These are phyloP conservation scores for Periplaneta americana DNA, from an alignment of 1,140 invertebrate genomes.

Conservation along the genomic window DNA sequence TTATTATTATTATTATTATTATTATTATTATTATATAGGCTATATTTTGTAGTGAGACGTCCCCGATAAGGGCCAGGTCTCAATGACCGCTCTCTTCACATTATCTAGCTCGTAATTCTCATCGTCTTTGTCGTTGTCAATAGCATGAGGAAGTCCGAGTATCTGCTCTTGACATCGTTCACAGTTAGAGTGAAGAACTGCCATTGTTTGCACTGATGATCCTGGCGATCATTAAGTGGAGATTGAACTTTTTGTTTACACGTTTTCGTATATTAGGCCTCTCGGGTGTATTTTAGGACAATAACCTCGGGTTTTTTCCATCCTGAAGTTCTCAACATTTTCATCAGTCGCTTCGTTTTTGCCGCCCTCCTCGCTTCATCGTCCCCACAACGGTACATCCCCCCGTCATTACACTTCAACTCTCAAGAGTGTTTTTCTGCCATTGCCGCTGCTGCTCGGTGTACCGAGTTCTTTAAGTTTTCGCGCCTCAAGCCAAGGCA, in stretches of 20 bases:
- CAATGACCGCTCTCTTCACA: too few relatives aligned
- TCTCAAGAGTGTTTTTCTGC: not conserved
- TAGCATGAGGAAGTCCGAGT: too few relatives aligned
- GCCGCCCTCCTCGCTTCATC: not conserved
- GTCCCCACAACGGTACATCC: not conserved
- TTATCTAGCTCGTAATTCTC: too few relatives aligned
- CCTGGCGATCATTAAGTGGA: not conserved
- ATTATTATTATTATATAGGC: too few relatives aligned
- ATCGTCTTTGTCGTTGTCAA: too few relatives aligned
- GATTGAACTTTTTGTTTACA: not conserved
- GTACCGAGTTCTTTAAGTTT: not conserved
- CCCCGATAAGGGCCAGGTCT: too few relatives aligned
- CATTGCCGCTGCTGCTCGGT: not conserved
- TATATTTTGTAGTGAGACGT: too few relatives aligned
- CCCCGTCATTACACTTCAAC: not conserved
- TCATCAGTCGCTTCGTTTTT: not conserved
- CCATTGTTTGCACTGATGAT: not conserved
- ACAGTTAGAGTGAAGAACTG: not conserved
- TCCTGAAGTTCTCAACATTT: not conserved
- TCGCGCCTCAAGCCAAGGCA: conserved; percentile 37
- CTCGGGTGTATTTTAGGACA: not conserved
- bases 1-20: too few relatives aligned
- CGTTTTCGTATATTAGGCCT: not conserved
- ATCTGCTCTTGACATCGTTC: too few relatives aligned
- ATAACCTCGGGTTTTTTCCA: not conserved